Evolutionary conservation across 2,888 invertebrate species (phyloP).

Genomic region (Cephus runcator): DNA sequence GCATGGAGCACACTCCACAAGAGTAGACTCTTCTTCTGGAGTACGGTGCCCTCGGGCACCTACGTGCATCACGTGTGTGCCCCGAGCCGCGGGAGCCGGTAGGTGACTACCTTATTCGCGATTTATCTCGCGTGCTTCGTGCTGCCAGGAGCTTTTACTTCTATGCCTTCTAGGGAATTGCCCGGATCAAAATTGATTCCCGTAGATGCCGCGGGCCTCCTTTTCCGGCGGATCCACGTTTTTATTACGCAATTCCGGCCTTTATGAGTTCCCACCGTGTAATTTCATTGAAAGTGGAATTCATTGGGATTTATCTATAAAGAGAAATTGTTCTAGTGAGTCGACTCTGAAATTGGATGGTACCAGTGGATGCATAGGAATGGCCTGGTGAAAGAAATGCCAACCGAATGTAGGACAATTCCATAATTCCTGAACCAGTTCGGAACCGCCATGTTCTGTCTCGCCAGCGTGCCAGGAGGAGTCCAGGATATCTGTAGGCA

Average conservation of each 20-base stretch:
- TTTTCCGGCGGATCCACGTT: neutral
- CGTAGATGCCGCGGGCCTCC: neutral
- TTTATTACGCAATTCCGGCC: neutral
- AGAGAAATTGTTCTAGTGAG: neutral
- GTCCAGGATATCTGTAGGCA: neutral
- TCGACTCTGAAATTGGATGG: neutral
- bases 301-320: neutral
- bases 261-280: neutral
- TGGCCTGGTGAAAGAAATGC: neutral
- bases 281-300: neutral
- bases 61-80: neutral
- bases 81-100: neutral
- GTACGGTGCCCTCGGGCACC: neutral
- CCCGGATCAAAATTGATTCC: neutral
- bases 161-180: neutral
- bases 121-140: neutral
- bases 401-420: neutral
- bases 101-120: neutral
- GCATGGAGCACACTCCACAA: constrained; percentile 18
- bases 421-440: neutral
- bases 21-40: neutral
- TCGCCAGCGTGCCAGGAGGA: neutral
- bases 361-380: neutral
- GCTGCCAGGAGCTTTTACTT: neutral
- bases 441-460: neutral